A percentile compares a stretch with the other conserved stretches of the same genome.
Conservation (phyloP, 2,888 invertebrate species). For the Himalopsyche tibetana region DNA sequence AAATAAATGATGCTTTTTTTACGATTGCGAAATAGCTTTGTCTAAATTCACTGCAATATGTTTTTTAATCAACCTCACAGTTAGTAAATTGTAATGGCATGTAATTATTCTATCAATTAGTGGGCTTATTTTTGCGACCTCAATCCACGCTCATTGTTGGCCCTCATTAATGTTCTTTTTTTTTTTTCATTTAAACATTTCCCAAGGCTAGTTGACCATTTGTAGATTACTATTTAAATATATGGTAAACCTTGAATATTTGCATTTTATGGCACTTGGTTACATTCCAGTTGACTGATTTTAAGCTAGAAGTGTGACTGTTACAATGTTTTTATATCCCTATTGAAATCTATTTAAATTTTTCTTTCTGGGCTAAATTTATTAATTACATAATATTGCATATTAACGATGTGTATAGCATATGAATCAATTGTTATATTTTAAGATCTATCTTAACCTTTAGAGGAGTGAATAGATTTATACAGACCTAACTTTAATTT, state of each 20-base stretch:
- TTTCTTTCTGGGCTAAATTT: too few species aligned
- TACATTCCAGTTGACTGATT: not conserved
- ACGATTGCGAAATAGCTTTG: too few species aligned
- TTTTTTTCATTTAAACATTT: constrained; percentile 5
- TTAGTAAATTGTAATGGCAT: not conserved
- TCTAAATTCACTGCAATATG: not conserved
- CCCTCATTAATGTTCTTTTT: constrained; percentile 23
- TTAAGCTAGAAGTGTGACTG: not conserved
- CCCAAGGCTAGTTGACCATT: constrained; percentile 32
- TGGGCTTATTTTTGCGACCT: constrained; percentile 36
- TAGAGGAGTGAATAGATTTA: too few species aligned
- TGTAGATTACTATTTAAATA: constrained; percentile 25
- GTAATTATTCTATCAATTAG: constrained; percentile 43
- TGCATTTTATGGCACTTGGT: constrained; percentile 12
- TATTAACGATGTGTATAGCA: too few species aligned
- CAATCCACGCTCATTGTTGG: constrained; percentile 37
- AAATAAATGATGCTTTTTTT: too few species aligned
- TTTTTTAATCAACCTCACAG: constrained; percentile 37
- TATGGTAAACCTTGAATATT: constrained; percentile 28
- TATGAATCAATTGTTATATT: too few species aligned
- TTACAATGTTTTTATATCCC: not conserved
- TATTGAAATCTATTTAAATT: too few species aligned
- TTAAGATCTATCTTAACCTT: too few species aligned
- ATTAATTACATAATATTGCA: too few species aligned
- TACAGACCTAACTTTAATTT: too few species aligned